Percentiles rank a stretch among this genome's conserved stretches.
These are phyloP conservation scores for Cydia fagiglandana DNA, from an alignment of 1,140 invertebrate species.

Conservation along the genomic window DNA sequence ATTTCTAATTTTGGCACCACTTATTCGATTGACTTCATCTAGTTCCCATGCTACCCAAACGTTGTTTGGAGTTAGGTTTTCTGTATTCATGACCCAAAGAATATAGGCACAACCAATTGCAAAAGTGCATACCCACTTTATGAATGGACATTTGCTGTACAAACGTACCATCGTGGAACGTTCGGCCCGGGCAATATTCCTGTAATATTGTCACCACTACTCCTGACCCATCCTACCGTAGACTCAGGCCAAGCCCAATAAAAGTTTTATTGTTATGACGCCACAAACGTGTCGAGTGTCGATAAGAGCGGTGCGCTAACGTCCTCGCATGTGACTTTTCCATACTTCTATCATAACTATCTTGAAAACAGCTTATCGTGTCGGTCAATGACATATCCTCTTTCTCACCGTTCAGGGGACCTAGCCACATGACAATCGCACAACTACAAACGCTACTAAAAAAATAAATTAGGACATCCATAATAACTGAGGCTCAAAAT, in stretches of 20 bases:
- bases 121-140: no score
- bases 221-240: background rate
- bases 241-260: background rate
- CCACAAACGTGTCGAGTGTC: constrained; percentile 2
- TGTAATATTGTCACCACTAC: background rate
- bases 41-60: no score
- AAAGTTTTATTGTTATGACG: constrained; percentile 6
- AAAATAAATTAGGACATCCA: no score
- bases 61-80: no score
- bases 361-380: background rate
- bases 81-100: no score
- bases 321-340: background rate
- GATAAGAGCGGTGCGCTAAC: background rate
- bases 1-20: no score
- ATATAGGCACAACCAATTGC: no score
- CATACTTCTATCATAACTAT: background rate
- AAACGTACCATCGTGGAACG: no score
- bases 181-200: background rate
- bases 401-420: background rate
- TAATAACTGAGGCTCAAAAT: background rate
- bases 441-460: no score
- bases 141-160: no score
- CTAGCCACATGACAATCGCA: no score
- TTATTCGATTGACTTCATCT: no score
- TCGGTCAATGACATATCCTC: background rate